Evolutionary conservation across 2,113 vertebrate species (phyloP).

Genomic region (Cacatua alba): DNA sequence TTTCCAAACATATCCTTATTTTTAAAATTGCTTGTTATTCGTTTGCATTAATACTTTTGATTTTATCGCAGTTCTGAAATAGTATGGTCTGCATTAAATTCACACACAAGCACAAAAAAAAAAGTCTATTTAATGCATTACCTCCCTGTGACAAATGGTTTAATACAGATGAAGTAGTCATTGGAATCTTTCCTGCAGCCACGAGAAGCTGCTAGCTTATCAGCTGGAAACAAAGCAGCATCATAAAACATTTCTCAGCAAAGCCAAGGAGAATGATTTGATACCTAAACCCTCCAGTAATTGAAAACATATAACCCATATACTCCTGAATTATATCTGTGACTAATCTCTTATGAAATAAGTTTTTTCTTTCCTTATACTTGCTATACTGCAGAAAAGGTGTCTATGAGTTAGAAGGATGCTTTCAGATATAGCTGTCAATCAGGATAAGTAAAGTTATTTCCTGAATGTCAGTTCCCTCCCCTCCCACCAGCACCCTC

Average conservation of each 20-base stretch:
- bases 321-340: slow-evolving; percentile 30
- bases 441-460: not conserved
- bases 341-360: slow-evolving; percentile 26
- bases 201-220: slow-evolving; percentile 42
- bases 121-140: not conserved
- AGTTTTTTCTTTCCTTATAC: not conserved
- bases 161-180: slow-evolving; percentile 47
- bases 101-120: not conserved
- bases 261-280: slow-evolving; percentile 39
- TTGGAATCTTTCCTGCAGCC: slow-evolving; percentile 44
- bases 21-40: not conserved
- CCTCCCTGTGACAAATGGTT: slow-evolving; percentile 29
- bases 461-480: not conserved
- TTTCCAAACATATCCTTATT: not conserved
- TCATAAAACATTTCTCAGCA: slow-evolving; percentile 44
- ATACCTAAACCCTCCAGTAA: slow-evolving; percentile 31
- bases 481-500: not conserved
- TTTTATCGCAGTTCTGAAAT: not conserved
- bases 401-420: not conserved
- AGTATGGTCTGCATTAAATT: not conserved
- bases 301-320: slow-evolving; percentile 42
- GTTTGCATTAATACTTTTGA: not conserved
- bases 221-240: slow-evolving; percentile 24
- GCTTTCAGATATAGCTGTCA: not conserved
- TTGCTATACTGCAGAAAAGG: not conserved